phyloP scores from a whole-genome alignment of 1,140 invertebrate species.

The Bombus turneri region DNA sequence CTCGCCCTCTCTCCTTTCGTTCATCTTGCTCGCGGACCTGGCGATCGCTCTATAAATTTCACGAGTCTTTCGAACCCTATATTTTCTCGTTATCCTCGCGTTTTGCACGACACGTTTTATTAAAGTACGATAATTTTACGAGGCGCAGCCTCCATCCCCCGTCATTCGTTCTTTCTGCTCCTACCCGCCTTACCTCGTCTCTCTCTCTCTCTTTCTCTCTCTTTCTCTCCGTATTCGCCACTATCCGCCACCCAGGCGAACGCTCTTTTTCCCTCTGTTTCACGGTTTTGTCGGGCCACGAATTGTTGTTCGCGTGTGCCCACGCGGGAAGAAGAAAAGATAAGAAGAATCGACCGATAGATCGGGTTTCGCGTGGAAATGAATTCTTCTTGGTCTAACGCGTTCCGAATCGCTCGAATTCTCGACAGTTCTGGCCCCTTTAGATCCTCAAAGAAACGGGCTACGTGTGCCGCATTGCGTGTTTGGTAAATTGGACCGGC shows the following conservation, averaged over 20 bases:
- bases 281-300: conserved; percentile 11
- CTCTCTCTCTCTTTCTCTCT: neutral
- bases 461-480: neutral
- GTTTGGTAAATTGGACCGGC: neutral
- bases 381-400: conserved; percentile 34
- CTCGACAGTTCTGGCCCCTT: no score
- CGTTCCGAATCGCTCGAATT: conserved; percentile 22
- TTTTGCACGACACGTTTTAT: conserved; percentile 73
- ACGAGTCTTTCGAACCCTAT: conserved; percentile 71
- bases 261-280: conserved; percentile 47
- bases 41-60: conserved; percentile 71
- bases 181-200: neutral
- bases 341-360: neutral
- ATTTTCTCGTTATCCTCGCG: conserved; percentile 73
- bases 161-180: neutral
- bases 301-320: neutral
- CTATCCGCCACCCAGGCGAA: conserved; percentile 9
- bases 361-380: conserved; percentile 23
- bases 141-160: conserved; percentile 51
- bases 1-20: conserved; percentile 23
- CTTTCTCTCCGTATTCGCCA: neutral
- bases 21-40: conserved; percentile 11
- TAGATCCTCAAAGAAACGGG: no score
- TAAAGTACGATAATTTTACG: conserved; percentile 72
- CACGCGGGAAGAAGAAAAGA: neutral